Conservation (phyloP, 2,797 vertebrate genomes). For the Nyctalus aviator region DNA sequence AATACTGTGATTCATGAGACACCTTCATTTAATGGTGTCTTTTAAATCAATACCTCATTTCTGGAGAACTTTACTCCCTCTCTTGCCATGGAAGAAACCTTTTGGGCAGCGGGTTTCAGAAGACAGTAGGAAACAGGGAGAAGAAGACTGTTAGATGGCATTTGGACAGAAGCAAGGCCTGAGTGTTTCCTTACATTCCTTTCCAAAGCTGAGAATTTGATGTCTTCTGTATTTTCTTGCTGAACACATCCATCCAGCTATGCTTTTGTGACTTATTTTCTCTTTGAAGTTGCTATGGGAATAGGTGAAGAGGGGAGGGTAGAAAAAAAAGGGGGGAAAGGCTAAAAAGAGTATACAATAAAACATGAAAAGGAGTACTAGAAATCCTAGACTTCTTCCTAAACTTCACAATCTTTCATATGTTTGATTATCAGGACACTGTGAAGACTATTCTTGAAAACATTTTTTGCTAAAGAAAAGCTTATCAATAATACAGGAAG, state of each 20-base stretch:
- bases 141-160: not conserved
- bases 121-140: not conserved
- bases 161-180: not conserved
- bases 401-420: not conserved
- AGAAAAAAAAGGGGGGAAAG: not conserved
- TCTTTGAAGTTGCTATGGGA: not conserved
- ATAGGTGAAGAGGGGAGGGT: not conserved
- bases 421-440: not conserved
- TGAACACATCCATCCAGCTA: not conserved
- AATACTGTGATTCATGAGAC: not conserved
- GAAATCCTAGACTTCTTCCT: not conserved
- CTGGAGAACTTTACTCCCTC: not conserved
- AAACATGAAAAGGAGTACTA: not conserved
- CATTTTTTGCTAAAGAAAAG: not conserved
- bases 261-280: slow-evolving; percentile 49
- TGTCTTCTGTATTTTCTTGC: not conserved
- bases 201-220: not conserved
- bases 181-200: not conserved
- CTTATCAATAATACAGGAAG: not conserved
- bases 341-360: not conserved
- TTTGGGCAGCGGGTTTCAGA: not conserved
- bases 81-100: not conserved
- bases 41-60: not conserved
- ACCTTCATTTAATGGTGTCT: not conserved
- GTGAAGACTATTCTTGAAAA: not conserved